Percentiles rank a stretch among this genome's conserved stretches.
These are phyloP conservation scores for Rosalia funebris DNA, from an alignment of 2,888 invertebrate species.

Conservation along the genomic window DNA sequence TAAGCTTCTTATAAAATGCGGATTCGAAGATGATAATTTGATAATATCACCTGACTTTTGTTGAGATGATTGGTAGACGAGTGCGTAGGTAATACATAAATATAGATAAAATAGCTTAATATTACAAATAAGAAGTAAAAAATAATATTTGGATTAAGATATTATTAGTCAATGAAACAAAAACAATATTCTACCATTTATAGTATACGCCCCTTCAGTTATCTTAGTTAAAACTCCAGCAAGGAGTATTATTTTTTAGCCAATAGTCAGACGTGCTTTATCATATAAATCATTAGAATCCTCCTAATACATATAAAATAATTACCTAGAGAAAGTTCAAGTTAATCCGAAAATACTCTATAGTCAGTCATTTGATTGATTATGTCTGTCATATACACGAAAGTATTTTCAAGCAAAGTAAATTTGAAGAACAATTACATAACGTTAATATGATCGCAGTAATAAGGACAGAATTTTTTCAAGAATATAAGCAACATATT, in stretches of 20 bases:
- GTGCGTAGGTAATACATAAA: not conserved
- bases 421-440: not conserved
- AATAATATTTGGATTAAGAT: conserved; percentile 12
- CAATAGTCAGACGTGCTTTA: conserved; percentile 1
- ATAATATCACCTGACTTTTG: conserved; percentile 14
- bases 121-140: conserved; percentile 14
- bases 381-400: conserved; percentile 1
- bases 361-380: conserved; percentile 18
- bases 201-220: not conserved
- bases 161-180: conserved; percentile 3
- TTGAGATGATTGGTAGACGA: conserved; percentile 1
- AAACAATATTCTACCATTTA: not conserved
- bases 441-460: not conserved
- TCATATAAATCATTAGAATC: conserved; percentile 11
- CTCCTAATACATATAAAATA: conserved; percentile 13
- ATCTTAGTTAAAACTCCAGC: not conserved
- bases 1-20: no score
- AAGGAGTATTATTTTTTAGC: not conserved
- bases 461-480: not conserved
- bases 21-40: no score
- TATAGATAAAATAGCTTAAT: conserved; percentile 18
- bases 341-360: conserved; percentile 15
- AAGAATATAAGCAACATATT: not conserved
- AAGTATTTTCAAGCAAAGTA: not conserved
- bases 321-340: not conserved